A percentile compares a stretch with the other conserved stretches of the same genome.
These are phyloP conservation scores for Barnardius zonarius DNA, from an alignment of 2,113 vertebrate genomes.

Conservation along the genomic window DNA sequence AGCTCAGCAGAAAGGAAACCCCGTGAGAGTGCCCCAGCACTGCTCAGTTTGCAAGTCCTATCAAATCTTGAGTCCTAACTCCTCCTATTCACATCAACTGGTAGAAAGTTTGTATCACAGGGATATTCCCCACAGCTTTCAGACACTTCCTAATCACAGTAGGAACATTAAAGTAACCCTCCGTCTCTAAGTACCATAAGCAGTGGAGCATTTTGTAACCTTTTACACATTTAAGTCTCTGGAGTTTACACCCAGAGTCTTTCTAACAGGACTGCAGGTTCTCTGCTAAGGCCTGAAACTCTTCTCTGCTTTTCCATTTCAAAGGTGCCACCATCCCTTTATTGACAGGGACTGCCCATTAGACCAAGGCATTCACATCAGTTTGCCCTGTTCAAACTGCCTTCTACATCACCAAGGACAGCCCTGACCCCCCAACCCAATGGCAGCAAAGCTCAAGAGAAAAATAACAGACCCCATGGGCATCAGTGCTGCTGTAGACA, in stretches of 20 bases:
- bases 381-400: neutral
- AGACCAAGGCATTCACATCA: rapidly evolving
- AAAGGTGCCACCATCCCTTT: neutral
- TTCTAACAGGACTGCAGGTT: neutral
- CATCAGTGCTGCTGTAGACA: neutral
- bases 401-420: rapidly evolving
- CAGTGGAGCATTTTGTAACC: neutral
- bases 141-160: neutral
- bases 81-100: neutral
- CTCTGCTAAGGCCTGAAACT: neutral
- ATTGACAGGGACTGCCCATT: no score
- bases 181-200: neutral
- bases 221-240: neutral
- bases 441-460: rapidly evolving
- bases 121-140: neutral
- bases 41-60: neutral
- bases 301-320: neutral
- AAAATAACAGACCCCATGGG: neutral
- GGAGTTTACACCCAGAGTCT: neutral
- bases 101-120: neutral
- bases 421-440: neutral
- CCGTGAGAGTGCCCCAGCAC: rapidly evolving
- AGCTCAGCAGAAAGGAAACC: neutral
- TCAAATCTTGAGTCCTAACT: neutral
- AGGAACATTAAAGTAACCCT: neutral